These are phyloP conservation scores for Oegoconia quadripuncta DNA, from an alignment of 2,888 invertebrate species.

Conservation along the genomic window DNA sequence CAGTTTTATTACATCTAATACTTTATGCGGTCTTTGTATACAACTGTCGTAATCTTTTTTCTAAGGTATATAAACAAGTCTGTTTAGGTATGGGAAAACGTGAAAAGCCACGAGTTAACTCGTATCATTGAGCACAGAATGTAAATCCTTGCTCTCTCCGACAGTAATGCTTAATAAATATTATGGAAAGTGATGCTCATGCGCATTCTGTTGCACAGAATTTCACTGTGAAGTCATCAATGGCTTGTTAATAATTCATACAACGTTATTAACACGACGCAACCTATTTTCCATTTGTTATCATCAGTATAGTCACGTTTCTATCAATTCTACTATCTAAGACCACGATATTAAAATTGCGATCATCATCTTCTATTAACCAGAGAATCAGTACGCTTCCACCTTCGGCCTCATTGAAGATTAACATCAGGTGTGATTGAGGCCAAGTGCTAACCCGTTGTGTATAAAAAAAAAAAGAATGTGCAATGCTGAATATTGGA, in stretches of 20 bases:
- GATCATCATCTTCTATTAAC: no score
- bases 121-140: background rate
- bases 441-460: no score
- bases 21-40: no score
- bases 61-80: background rate
- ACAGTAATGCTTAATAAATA: constrained; percentile 24
- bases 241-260: constrained; percentile 62
- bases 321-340: no score
- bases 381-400: no score
- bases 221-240: constrained; percentile 39
- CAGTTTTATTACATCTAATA: no score
- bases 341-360: no score
- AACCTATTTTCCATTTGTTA: constrained; percentile 59
- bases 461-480: no score
- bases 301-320: no score
- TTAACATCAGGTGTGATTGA: no score
- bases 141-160: constrained; percentile 10
- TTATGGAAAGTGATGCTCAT: constrained; percentile 43
- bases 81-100: background rate
- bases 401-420: no score
- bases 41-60: background rate
- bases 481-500: no score
- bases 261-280: constrained; percentile 48
- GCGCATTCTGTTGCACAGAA: constrained; percentile 33
- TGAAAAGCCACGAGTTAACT: background rate